Base-by-base conservation (phyloP, 1,140 invertebrate genomes). In the Zelostemma sp. region DNA sequence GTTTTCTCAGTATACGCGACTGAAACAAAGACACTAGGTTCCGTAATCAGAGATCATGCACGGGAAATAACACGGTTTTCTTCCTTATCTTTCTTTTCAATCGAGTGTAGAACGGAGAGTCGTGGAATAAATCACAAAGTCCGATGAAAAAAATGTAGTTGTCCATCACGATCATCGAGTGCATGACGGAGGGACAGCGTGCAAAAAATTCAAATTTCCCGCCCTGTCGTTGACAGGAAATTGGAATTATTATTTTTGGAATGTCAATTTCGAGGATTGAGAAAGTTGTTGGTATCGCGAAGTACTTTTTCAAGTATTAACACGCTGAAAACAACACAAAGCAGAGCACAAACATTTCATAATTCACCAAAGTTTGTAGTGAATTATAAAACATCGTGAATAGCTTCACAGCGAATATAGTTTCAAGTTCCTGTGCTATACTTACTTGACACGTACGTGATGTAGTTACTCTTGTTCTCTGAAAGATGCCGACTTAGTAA, bases 371-470 rank as follows among this genome's bases (percentile, higher is more conserved):
- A 33, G 40, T 21, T 18, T 43, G 35, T 28, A 55, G 50, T 14
- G 43, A 48, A 17, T 45, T 53, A 48, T 16, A 43, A 35, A 50
- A 31, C 45, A 59, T 54, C 6, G 45, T 28, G 28, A 49, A 54
- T 28, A 45, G 58, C 43, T n/a, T 31, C 12, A 9, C 17, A 49
- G 48, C 19, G 17, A 43, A 14, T 38, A 53, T 35, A 59, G 41
- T 40, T 54, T 46, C 17, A 43, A 31, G 19, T 43, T 71, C 4
- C n/a, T 59, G 62, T 19, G 25, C 67, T 68, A 65, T 79, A 85
- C 84, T 85, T 85, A 85, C 84, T 84, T 82, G 84, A 83, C 80
- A 85, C 81, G 76, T 85, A 85, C 51, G 80, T 84, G 81, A 86
- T 86, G 83, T 83, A 86, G 73, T 85, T 83, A 80, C 80, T 83